Conservation (phyloP, 2,113 vertebrate genomes). For the Gavia stellata region DNA sequence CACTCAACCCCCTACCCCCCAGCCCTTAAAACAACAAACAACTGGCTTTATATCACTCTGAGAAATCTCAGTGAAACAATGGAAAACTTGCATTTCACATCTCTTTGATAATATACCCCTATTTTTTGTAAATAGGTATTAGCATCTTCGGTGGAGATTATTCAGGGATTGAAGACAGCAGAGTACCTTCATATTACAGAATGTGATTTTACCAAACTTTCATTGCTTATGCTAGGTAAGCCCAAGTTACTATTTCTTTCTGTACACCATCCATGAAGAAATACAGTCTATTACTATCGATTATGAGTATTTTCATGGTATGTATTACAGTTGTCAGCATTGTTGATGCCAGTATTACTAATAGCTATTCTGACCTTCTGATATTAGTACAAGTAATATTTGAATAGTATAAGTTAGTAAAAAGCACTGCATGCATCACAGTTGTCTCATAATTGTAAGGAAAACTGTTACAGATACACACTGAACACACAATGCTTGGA, state of each 20-base stretch:
- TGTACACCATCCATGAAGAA: not conserved
- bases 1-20: not conserved
- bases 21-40: not conserved
- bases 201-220: not conserved
- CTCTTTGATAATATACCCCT: not conserved
- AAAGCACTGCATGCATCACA: not conserved
- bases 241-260: not conserved
- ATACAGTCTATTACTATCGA: not conserved
- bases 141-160: not conserved
- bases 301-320: not conserved
- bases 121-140: not conserved
- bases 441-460: not conserved
- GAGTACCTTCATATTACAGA: not conserved
- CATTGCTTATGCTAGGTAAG: not conserved
- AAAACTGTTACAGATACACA: not conserved
- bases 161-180: not conserved
- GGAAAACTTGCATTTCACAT: not conserved
- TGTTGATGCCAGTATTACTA: not conserved
- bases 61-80: not conserved
- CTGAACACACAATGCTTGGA: not conserved
- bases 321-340: not conserved
- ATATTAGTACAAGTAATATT: not conserved
- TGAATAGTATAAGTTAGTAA: not conserved
- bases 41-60: not conserved
- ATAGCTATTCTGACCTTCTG: not conserved